Evolutionary conservation across 1,140 invertebrate genomes (phyloP).

Genomic region (Idris sp.): DNA sequence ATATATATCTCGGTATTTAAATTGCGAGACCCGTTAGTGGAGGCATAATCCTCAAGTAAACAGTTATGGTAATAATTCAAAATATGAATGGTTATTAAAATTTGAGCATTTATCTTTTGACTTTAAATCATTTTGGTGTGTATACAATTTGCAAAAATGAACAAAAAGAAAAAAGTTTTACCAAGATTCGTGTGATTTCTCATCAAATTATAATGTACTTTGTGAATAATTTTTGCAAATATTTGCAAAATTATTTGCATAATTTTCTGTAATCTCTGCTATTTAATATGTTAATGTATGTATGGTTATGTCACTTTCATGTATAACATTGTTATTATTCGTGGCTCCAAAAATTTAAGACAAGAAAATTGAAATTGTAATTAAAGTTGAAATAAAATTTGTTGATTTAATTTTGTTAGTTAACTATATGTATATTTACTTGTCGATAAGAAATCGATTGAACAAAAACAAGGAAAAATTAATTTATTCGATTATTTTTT

Average conservation of each 20-base stretch:
- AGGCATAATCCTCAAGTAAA: slow-evolving; percentile 29
- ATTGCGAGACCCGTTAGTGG: slow-evolving; percentile 41
- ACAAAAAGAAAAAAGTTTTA: too few species aligned
- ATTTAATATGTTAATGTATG: slow-evolving; percentile 57
- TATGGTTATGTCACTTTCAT: slow-evolving; percentile 50
- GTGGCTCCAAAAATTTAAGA: slow-evolving; percentile 19
- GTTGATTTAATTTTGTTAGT: too few species aligned
- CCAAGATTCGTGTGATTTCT: slow-evolving; percentile 38
- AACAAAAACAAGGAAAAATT: too few species aligned
- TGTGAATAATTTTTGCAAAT: too few species aligned
- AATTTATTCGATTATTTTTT: slow-evolving; percentile 34
- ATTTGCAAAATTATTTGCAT: too few species aligned
- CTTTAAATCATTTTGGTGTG: slow-evolving; percentile 32
- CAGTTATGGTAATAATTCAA: slow-evolving; percentile 53
- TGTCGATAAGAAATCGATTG: too few species aligned
- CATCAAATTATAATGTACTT: slow-evolving; percentile 51
- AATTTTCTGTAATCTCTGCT: slow-evolving; percentile 42
- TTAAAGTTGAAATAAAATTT: too few species aligned
- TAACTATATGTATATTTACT: too few species aligned
- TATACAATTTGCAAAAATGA: slow-evolving; percentile 34
- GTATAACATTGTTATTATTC: slow-evolving; percentile 43
- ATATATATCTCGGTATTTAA: slow-evolving; percentile 22
- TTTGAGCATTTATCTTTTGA: slow-evolving; percentile 45
- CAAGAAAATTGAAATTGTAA: slow-evolving; percentile 33
- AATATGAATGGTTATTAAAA: slow-evolving; percentile 46